Conservation (phyloP, 2,113 vertebrate genomes). For the Crotalus viridis region DNA sequence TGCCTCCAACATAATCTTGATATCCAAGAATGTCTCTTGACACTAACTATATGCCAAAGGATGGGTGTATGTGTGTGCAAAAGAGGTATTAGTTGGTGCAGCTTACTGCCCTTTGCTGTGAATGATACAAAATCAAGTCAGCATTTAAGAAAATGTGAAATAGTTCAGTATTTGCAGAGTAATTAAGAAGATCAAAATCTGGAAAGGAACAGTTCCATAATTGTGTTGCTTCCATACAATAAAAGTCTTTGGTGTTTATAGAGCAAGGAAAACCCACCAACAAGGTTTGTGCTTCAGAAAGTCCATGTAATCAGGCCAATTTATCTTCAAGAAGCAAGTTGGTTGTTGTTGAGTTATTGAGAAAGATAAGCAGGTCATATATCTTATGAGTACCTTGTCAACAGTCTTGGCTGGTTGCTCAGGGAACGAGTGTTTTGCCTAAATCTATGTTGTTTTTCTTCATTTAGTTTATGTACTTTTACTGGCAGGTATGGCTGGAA, state of each 20-base stretch:
- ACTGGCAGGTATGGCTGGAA: background rate
- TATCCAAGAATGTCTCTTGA: background rate
- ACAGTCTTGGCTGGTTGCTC: background rate
- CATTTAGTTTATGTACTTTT: background rate
- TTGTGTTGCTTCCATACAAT: background rate
- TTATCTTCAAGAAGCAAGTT: background rate
- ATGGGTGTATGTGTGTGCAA: background rate
- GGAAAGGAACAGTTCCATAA: background rate
- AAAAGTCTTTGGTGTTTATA: background rate
- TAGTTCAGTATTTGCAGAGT: background rate
- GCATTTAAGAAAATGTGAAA: background rate
- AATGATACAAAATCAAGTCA: background rate
- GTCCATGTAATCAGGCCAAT: background rate
- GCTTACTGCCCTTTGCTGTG: background rate
- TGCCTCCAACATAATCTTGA: background rate
- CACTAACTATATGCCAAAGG: background rate
- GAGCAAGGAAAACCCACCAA: background rate
- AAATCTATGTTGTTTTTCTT: background rate
- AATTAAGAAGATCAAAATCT: background rate
- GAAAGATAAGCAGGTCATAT: background rate
- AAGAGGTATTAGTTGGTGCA: no score
- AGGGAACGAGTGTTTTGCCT: background rate
- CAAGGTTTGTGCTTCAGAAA: background rate
- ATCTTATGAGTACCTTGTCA: background rate
- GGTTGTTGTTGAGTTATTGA: background rate